Percentiles rank a stretch among this genome's conserved stretches.
phyloP scores from a whole-genome alignment of 2,113 vertebrate genomes.

The Dermatemys mawii region DNA sequence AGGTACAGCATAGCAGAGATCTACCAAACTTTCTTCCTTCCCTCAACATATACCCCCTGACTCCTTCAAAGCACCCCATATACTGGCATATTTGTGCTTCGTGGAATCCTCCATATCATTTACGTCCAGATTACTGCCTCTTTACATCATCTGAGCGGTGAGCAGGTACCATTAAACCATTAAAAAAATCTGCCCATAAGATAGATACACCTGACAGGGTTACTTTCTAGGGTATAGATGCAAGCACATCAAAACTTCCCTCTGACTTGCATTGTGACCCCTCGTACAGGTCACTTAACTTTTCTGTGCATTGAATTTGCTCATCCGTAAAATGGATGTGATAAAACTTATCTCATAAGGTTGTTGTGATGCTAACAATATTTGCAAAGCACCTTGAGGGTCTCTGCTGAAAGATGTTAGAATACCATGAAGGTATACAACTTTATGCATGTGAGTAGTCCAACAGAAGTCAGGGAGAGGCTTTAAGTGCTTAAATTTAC shows the following conservation, averaged over 20 bases:
- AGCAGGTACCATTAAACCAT: not conserved
- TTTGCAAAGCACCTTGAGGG: not conserved
- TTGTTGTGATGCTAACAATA: not conserved
- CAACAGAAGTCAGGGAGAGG: not conserved
- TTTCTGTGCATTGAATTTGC: not conserved
- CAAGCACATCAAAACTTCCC: not conserved
- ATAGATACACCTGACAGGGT: not conserved
- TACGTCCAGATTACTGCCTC: not conserved
- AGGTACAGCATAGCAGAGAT: not conserved
- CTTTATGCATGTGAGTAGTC: not conserved
- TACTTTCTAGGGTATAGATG: not conserved
- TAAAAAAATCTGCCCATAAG: not conserved
- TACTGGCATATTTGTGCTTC: not conserved
- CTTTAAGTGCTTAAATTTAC: fast-evolving
- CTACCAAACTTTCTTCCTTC: not conserved
- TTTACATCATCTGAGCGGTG: not conserved
- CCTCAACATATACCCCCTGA: not conserved
- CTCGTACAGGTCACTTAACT: not conserved
- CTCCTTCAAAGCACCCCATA: not conserved
- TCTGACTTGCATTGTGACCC: not conserved
- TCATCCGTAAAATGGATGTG: too few relatives aligned
- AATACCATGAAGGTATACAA: fast-evolving
- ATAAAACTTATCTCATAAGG: not conserved
- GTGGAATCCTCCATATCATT: not conserved
- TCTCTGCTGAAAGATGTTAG: fast-evolving